Evolutionary conservation across 2,797 vertebrate genomes (phyloP), one percentile per base, ranked within the genome.

Genomic region (Myotis vivesi): DNA sequence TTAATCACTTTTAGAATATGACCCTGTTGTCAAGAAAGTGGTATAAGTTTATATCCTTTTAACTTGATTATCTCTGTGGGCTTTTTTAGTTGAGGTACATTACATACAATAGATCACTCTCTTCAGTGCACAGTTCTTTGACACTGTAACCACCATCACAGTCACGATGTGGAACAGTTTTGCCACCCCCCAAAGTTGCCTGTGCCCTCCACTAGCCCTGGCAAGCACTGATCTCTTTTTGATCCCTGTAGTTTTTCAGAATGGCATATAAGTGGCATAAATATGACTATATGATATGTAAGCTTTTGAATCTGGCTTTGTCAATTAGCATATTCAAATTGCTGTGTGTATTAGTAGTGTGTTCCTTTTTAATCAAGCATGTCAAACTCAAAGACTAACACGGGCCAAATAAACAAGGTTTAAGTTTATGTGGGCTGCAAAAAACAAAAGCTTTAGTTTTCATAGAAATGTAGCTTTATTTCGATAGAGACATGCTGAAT

Each of bases 221-320:
- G 36, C 8, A 64, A 51, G 15, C 20, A 28, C 53, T 3, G 2
- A 17, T 82, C 53, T 25, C 8, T 20, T 72, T 51, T 92, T 36
- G 55, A 25, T 62, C n/a, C 6, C 22, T 44, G 1, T 25, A 19
- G n/a, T 59, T 62, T 76, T 69, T 41, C 33, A 53, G 30, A 57
- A 44, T 53, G 51, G 51, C 82, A 8, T 2, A 0, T 49, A 10
- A 59, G 8, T 46, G 69, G 11, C 69, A 19, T 72, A 68, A 59
- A 25, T 80, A 17, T 2, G 5, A 11, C 44, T 8, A 19, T 12
- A 17, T 3, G 4, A 64, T 28, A 5, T 0, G 3, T 5, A 49
- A 30, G 38, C 38, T 76, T 91, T 59, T 41, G 64, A 89, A 69
- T 76, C 59, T 86, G 91, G 55, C 57, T 55, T 81, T 44, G n/a